Evolutionary conservation across 92 coral and sea anemone species (phyloP).

Genomic region (Montipora capitata): DNA sequence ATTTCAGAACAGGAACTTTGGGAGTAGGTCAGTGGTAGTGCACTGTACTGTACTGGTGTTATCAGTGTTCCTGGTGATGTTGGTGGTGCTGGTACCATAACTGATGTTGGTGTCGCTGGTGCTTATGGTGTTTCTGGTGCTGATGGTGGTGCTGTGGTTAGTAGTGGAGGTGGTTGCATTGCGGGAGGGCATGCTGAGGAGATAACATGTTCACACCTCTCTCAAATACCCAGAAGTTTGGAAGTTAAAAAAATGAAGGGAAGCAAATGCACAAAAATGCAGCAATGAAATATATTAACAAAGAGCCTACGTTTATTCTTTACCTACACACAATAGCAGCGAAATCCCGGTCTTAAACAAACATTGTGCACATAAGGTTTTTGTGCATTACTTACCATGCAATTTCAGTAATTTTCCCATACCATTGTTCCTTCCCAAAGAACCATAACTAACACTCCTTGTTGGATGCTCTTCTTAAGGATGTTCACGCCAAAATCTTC

Average conservation of each 20-base stretch:
- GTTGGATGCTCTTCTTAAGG: background rate
- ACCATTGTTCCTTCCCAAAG: background rate
- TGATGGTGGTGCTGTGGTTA: background rate
- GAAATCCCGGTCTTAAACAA: background rate
- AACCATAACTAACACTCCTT: background rate
- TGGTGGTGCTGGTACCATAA: background rate
- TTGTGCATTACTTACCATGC: slow-evolving; percentile 5
- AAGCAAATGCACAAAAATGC: too few relatives aligned
- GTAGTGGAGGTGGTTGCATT: background rate
- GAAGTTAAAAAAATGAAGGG: background rate
- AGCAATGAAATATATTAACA: too few relatives aligned
- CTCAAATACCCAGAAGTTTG: background rate
- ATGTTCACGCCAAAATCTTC: too few relatives aligned
- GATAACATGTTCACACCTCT: background rate
- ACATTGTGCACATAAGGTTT: background rate
- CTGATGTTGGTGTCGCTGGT: background rate
- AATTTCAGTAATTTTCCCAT: background rate
- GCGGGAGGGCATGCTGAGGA: background rate
- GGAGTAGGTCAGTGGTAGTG: background rate
- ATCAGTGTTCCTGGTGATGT: background rate
- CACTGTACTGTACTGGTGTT: background rate
- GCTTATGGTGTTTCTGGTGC: background rate
- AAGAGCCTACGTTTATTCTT: too few relatives aligned
- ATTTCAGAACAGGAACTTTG: background rate
- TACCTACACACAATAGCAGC: too few relatives aligned